Base-by-base conservation (phyloP, 2,797 vertebrate genomes). In the Fistularia commersonii region DNA sequence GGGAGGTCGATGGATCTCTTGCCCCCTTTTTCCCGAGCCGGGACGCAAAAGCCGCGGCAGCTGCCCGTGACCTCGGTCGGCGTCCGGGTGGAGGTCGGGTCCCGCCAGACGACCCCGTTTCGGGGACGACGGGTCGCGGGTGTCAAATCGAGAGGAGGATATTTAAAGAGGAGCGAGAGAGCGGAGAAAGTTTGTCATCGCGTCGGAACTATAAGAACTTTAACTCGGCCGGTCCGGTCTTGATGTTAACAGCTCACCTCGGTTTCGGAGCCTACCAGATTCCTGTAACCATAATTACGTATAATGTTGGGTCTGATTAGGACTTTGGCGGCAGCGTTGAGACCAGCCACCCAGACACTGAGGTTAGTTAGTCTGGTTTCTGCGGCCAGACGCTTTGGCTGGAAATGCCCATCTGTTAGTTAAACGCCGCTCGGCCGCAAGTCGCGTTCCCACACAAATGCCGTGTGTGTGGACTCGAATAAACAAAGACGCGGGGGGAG, bases 351-450 rank as follows among this genome's bases (percentile, higher is more conserved):
- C 79, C 83, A 87, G 81, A 81, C 85, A 74, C 74, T 84, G 77
- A 80, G 81, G 82, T 83, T 85, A 78, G 77, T 80, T 72, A 64
- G 66, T 76, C 79, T 78, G 82, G 81, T 48, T 83, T 84, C 74
- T 86, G 84, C 69, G 83, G 82, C 65, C 75, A 86, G 84, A 85
- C 79, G 78, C 68, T 80, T 78, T 82, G 82, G 78, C 83, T 83
- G 54, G 63, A 69, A 77, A 75, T 63, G 72, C 68, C 61, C 73
- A 57, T 72, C 57, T 72, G 57, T 83, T 81, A 82, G 65, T 71
- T 69, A 69, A 71, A 83, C 64, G 71, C 58, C 48, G 57, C 55
- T 53, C 48, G 62, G 61, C 75, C 63, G 8, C 71, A 68, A 74
- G 58, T 69, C 61, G 48, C 61, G 56, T 73, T 76, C 66, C 66